Base-by-base conservation (phyloP, 1,140 invertebrate genomes). In the Pseudomyrmex cubaensis region DNA sequence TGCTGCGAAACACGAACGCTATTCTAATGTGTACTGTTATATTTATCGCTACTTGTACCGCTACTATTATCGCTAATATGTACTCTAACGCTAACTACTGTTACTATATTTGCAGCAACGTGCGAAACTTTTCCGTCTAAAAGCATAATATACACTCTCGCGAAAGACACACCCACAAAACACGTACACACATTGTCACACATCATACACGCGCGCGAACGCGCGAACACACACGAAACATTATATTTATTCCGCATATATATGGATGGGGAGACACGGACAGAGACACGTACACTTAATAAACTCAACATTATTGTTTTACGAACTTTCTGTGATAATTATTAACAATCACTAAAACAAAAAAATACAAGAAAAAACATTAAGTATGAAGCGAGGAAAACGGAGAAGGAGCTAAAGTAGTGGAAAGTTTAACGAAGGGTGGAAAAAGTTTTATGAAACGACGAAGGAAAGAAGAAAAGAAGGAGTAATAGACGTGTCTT, bases 271-370 rank as follows among this genome's bases (percentile, higher is more conserved):
- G 10, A n/a, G n/a, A 57, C 44, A 48, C 66, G 20, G 69, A 77
- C 54, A 75, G 25, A 57, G 17, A 74, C 50, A 74, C 69, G 80
- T 85, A 87, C 85, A 86, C 84, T 82, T 87, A 89, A 84, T 90
- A 90, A 89, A 91, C 87, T 92, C 91, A 92, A 92, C 86, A 87
- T 88, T 90, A 92, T 93, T 94, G 90, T 92, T 94, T 94, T 93
- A 93, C 87, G 90, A 94, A 93, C 93, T 94, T 94, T 94, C 94
- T 94, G 94, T 94, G 94, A 94, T 94, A 94, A 94, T 94, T 94
- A 94, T 94, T 94, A 94, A 94, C 94, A 94, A 94, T 94, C 94
- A 94, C 93, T 92, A 91, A 93, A 35, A 35, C 35, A 35, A 35
- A 35, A 35, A 35, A 35, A 87, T 90, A 86, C 67, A 64, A 85